Conservation (phyloP, 2,888 invertebrate genomes). For the Tyria jacobaeae region DNA sequence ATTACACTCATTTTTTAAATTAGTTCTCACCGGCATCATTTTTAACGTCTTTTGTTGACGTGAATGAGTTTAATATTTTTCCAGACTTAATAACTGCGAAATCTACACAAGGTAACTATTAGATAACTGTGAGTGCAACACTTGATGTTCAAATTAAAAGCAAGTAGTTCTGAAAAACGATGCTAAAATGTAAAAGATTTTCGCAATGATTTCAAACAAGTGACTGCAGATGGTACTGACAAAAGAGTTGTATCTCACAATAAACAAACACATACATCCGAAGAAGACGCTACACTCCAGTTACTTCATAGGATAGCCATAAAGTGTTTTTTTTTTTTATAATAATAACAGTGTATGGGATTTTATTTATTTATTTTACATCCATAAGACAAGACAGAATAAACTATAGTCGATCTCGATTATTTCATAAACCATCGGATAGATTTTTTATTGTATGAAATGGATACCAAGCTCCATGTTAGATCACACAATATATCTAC, state of each 20-base stretch:
- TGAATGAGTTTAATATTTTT: not conserved
- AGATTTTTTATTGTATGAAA: too few relatives aligned
- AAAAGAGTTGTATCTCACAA: slow-evolving; percentile 58
- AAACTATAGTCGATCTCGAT: not conserved
- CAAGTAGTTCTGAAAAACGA: not conserved
- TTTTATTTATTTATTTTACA: too few relatives aligned
- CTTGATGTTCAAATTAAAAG: not conserved
- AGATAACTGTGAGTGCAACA: not conserved
- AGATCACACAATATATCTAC: too few relatives aligned
- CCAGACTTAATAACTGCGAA: not conserved
- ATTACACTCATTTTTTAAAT: too few relatives aligned
- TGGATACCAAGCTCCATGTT: too few relatives aligned
- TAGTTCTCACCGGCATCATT: too few relatives aligned
- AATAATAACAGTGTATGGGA: not conserved
- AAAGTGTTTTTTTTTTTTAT: slow-evolving; percentile 11
- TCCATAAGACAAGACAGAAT: not conserved
- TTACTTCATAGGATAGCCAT: slow-evolving; percentile 25
- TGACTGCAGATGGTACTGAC: slow-evolving; percentile 47
- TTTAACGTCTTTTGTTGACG: too few relatives aligned
- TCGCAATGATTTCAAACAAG: slow-evolving; percentile 39
- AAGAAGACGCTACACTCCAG: slow-evolving; percentile 47
- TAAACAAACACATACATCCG: slow-evolving; percentile 58
- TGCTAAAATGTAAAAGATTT: not conserved
- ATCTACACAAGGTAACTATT: not conserved
- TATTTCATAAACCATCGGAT: too few relatives aligned